Evolutionary conservation across 2,797 vertebrate species (phyloP), one percentile per base, ranked within the genome.

Genomic region (Megaceryle alcyon): DNA sequence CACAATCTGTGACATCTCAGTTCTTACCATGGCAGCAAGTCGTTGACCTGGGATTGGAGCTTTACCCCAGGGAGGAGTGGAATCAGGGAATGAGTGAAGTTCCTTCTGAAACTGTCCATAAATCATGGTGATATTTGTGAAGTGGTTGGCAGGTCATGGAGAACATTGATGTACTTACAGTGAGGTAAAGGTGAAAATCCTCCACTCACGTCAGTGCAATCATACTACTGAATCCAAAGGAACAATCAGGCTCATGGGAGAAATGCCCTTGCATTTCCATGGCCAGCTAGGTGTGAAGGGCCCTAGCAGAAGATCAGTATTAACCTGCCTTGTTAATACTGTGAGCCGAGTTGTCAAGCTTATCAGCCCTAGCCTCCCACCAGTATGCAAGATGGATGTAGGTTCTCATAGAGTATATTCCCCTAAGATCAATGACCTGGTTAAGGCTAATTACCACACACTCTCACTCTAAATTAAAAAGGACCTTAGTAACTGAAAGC

Each of bases 381-480:
- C 92, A 81, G 80, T 57, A 69, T 41, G 12, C 39, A 92, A 95
- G 92, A 96, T 77, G 86, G 92, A 96, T 94, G 85, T 95, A 92
- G 84, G 60, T 77, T 82, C 69, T 95, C 77, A 26, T 19, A 11
- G 54, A 93, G 64, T 59, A 21, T 80, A 92, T 95, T 96, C 86
- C 82, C 86, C 66, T 86, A 87, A 93, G 86, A 97, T 96, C 97
- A 94, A 85, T 90, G 96, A 94, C 96, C 95, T 76, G 73, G 94
- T 92, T 90, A 89, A 94, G 92, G 96, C 96, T 96, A 96, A 97
- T 97, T 97, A 97, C 94, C 80, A 77, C 61, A 53, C 7, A 19
- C 35, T 93, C 87, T 95, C 53, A 59, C 60, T 97, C 88, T 97
- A 95, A 97, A 97, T 98, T 96, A 96, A 89, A 97, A 97, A 97